Percentiles rank a stretch among this genome's conserved stretches.
Conservation (phyloP, 1,140 invertebrate species). For the Bicyclus anynana region DNA sequence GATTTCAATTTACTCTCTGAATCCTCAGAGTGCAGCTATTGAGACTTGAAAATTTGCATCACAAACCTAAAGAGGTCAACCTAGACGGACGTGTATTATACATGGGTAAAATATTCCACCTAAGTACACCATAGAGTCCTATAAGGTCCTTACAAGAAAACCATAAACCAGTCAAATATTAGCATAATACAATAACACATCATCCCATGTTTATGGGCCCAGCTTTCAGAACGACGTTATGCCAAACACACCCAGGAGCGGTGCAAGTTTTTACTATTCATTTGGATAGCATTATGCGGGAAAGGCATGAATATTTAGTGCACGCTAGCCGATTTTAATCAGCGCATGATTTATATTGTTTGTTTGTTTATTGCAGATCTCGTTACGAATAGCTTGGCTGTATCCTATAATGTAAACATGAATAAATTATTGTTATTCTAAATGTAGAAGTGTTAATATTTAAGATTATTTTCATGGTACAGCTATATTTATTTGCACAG, state of each 20-base stretch:
- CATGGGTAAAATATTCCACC: background rate
- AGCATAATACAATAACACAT: slow-evolving; percentile 61
- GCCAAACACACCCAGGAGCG: slow-evolving; percentile 53
- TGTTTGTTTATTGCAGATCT: slow-evolving; percentile 35
- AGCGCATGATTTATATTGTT: slow-evolving; percentile 35
- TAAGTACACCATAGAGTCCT: background rate
- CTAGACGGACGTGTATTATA: background rate
- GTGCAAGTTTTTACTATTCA: slow-evolving; percentile 58
- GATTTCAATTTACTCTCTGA: no score
- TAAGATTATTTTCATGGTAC: no score
- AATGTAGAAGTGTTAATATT: background rate
- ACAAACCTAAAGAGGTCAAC: background rate
- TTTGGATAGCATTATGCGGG: slow-evolving; percentile 43
- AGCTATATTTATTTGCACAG: no score
- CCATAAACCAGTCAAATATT: slow-evolving; percentile 47
- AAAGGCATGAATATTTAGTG: slow-evolving; percentile 49
- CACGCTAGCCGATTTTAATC: slow-evolving; percentile 37
- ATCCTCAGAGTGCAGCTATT: no score
- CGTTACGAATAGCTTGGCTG: slow-evolving; percentile 13
- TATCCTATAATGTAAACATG: background rate
- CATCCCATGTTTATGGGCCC: slow-evolving; percentile 43
- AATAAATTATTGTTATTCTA: background rate
- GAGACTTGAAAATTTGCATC: background rate
- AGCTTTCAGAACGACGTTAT: slow-evolving; percentile 49
- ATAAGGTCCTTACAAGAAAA: slow-evolving; percentile 17